Percentiles rank a stretch among this genome's conserved stretches.
Evolutionary conservation across 2,797 vertebrate genomes (phyloP).

Genomic region (Anniella stebbinsi): DNA sequence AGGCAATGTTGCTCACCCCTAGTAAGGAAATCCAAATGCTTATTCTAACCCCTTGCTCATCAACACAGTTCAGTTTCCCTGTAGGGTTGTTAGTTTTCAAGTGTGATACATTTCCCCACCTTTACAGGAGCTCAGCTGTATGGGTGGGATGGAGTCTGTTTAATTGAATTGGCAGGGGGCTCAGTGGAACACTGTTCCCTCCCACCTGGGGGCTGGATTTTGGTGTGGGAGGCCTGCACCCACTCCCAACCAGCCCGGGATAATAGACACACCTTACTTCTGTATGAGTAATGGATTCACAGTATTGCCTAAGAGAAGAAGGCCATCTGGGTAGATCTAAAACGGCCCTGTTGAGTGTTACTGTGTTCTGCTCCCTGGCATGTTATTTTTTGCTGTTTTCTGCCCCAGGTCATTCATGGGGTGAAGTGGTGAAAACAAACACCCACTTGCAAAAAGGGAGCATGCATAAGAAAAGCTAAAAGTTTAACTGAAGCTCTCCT

Average conservation of each 20-base stretch:
- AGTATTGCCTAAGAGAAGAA: not conserved
- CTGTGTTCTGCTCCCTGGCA: not conserved
- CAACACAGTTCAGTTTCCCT: not conserved
- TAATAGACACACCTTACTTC: not conserved
- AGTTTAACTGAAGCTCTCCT: too few relatives aligned
- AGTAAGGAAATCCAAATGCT: not conserved
- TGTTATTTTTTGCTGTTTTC: too few relatives aligned
- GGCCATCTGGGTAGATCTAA: not conserved
- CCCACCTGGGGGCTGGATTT: not conserved
- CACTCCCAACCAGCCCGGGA: not conserved
- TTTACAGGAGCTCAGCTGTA: not conserved
- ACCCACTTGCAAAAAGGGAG: too few relatives aligned
- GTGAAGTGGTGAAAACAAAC: too few relatives aligned
- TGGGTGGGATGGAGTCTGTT: not conserved
- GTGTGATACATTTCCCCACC: not conserved
- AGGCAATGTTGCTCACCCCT: too few relatives aligned
- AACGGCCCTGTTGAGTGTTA: not conserved
- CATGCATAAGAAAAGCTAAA: too few relatives aligned
- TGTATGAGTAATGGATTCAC: not conserved
- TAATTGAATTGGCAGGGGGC: not conserved
- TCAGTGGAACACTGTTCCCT: not conserved
- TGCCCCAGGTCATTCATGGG: too few relatives aligned
- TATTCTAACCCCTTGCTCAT: not conserved
- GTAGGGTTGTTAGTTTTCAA: not conserved
- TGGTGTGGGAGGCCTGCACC: not conserved